phyloP scores from a whole-genome alignment of 2,797 vertebrate genomes.

The Brotula barbata region DNA sequence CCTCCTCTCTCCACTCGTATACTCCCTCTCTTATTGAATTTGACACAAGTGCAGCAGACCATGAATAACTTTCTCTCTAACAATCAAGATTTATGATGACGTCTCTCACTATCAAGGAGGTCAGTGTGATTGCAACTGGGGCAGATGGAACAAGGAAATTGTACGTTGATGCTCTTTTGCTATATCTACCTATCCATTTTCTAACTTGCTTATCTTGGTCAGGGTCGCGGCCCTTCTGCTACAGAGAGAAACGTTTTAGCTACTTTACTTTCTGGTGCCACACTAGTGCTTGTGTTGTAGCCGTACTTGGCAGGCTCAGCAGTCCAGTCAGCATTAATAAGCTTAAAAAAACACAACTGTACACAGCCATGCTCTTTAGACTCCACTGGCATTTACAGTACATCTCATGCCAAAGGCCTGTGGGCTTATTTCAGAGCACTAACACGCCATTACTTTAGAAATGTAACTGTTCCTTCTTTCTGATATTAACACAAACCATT shows the following conservation, averaged over 20 bases:
- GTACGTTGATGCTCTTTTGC: too few species aligned
- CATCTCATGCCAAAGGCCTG: conserved; percentile 12
- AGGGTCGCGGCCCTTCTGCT: too few species aligned
- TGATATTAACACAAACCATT: conserved; percentile 2
- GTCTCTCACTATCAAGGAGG: conserved; percentile 1
- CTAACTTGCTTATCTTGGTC: too few species aligned
- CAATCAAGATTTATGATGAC: conserved; percentile 23
- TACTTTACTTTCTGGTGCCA: conserved; percentile 20
- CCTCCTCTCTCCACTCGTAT: background rate
- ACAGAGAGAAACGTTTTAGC: too few species aligned
- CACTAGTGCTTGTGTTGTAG: conserved; percentile 58
- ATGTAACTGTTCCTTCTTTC: background rate
- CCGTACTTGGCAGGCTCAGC: conserved; percentile 35
- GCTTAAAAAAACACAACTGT: conserved; percentile 49
- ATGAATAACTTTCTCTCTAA: conserved; percentile 21
- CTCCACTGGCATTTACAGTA: conserved; percentile 9
- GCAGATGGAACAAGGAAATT: conserved; percentile 4
- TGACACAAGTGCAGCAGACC: conserved; percentile 45
- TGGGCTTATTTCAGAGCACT: conserved; percentile 14
- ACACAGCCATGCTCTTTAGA: conserved; percentile 32
- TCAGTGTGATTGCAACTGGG: conserved; percentile 16
- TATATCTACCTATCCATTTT: too few species aligned
- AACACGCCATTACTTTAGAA: conserved; percentile 5
- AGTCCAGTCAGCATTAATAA: conserved; percentile 22
- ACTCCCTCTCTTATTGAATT: conserved; percentile 29